phyloP scores from a whole-genome alignment of 2,797 vertebrate species.

The Anomalospiza imberbis region DNA sequence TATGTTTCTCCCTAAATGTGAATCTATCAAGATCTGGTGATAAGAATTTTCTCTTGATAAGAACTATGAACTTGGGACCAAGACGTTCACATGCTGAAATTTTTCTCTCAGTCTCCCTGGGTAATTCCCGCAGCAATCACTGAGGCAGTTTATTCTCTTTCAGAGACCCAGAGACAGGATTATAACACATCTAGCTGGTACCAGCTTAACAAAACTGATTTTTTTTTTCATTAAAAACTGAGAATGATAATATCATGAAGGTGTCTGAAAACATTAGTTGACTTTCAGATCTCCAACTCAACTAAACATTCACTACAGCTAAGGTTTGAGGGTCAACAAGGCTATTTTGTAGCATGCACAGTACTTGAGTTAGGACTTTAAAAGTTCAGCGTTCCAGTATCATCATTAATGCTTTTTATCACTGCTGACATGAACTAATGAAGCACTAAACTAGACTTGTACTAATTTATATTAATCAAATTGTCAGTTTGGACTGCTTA shows the following conservation, averaged over 20 bases:
- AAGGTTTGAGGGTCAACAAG: not conserved
- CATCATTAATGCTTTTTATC: slow-evolving; percentile 67
- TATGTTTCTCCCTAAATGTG: not conserved
- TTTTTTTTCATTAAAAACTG: not conserved
- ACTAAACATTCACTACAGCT: no score
- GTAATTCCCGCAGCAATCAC: not conserved
- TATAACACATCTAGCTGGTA: not conserved
- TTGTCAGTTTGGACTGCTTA: slow-evolving; percentile 59
- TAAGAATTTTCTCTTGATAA: not conserved
- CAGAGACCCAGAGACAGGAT: not conserved
- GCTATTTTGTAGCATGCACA: not conserved
- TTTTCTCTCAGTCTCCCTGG: not conserved
- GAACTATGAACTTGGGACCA: not conserved
- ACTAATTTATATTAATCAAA: slow-evolving; percentile 63
- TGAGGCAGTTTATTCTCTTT: not conserved
- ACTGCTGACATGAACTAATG: slow-evolving; percentile 64
- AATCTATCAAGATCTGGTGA: not conserved
- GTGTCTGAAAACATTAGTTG: not conserved
- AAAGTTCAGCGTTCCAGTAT: slow-evolving; percentile 1
- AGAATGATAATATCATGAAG: not conserved
- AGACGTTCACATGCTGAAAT: not conserved
- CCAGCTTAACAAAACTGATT: not conserved
- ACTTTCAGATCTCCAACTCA: not conserved
- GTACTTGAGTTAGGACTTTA: not conserved
- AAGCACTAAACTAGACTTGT: slow-evolving; percentile 56